Evolutionary conservation across 2,888 invertebrate genomes (phyloP), one percentile per base, ranked within the genome.

Genomic region (Archips xylosteana): DNA sequence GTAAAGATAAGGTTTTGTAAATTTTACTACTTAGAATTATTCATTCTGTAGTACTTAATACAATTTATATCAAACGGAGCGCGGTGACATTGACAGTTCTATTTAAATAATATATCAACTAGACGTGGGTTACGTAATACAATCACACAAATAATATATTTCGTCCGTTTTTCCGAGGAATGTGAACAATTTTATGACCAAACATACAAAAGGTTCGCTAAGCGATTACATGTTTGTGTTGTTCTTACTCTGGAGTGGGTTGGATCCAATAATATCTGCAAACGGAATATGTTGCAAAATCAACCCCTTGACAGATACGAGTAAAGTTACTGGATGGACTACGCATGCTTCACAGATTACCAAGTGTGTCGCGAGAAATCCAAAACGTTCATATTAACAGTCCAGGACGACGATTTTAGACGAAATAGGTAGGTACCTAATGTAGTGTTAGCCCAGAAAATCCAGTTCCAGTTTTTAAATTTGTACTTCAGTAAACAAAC

Each of bases 171-270:
- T 73, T 69, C 39, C 23, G 32, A 54, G 54, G 45, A 67, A 49
- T 49, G 39, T 59, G 13, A 62, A 36, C 42, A 75, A 75, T 66
- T 80, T 78, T 82, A 85, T 79, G 68, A 77, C 66, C 69, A 67
- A 75, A 78, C 68, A 34, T 74, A 82, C 82, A 85, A 83, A 80
- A 72, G 76, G 78, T 83, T 82, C 74, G 80, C 81, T 83, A 83
- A 86, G 79, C 78, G 80, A 78, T 86, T 85, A 85, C 82, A 80
- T 80, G 76, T 65, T 74, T 67, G 51, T 10, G 45, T 45, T 59
- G 32, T 12, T 9, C 36, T 36, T 57, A 42, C 39, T 42, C 49
- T 34, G 13, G 23, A 45, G 34, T 49, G 39, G 61, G n/a, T 13
- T 42, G 8, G 45, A n/a, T 39, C 49, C 32, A 63, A 73, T 59